Conservation (phyloP, 2,113 vertebrate species). For the Myxocyprinus asiaticus region DNA sequence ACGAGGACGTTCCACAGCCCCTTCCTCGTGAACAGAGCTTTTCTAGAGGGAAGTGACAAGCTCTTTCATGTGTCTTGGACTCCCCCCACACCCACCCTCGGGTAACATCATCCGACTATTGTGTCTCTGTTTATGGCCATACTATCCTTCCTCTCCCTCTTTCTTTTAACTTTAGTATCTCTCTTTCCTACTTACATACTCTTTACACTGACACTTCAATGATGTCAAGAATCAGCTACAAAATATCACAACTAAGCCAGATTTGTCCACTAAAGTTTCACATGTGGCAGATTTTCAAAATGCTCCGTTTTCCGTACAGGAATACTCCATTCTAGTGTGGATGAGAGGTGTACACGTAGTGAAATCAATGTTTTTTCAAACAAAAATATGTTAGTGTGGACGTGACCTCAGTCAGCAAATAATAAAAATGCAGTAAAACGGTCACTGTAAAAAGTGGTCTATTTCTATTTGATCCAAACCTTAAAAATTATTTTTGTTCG, state of each 20-base stretch:
- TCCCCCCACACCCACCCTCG: slow-evolving; percentile 47
- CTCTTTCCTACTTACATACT: not conserved
- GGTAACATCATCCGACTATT: slow-evolving; percentile 67
- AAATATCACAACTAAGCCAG: not conserved
- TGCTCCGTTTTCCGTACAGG: too few species aligned
- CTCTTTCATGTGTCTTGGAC: slow-evolving; percentile 69
- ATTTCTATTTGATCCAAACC: too few species aligned
- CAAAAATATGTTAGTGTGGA: too few species aligned
- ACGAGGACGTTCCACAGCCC: slow-evolving; percentile 48
- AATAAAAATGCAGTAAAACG: too few species aligned
- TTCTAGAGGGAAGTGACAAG: slow-evolving; percentile 65
- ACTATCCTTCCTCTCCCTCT: not conserved
- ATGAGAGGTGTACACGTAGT: too few species aligned
- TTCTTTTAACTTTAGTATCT: too few species aligned
- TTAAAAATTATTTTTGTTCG: too few species aligned
- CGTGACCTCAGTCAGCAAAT: too few species aligned
- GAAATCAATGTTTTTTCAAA: too few species aligned
- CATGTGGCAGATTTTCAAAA: not conserved
- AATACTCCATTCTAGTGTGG: too few species aligned
- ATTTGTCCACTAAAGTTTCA: slow-evolving; percentile 15
- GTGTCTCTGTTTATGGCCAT: slow-evolving; percentile 43
- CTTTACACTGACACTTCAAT: slow-evolving; percentile 28
- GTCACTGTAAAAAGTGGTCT: too few species aligned
- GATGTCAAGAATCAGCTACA: not conserved
- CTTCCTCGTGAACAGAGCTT: slow-evolving; percentile 48